Evolutionary conservation across 2,113 vertebrate genomes (phyloP), one percentile per base, ranked within the genome.

Genomic region (Nipponia nippon): DNA sequence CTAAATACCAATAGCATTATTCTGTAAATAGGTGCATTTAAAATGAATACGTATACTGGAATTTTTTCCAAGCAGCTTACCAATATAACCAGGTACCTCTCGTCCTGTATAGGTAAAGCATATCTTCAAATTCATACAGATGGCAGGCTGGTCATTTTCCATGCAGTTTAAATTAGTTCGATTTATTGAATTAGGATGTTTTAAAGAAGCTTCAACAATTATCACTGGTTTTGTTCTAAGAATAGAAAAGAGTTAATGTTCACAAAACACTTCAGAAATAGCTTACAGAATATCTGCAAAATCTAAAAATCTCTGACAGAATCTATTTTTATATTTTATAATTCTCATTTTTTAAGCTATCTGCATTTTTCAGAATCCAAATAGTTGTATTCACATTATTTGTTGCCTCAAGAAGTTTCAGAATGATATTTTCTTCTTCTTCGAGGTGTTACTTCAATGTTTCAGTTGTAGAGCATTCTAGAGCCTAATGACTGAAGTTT

Each of bases 171-270:
- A 94, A 85, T 97, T 96, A 38, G 96, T 98, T 77, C 97, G 98
- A 84, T 99, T 99, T 90, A 99, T 95, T 80, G 98, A 98, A 72
- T 96, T 95, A 12, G 99, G 98, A 90, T 99, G 97, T 17, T 92
- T 92, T 96, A 99, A 97, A 61, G 96, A 98, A 32, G 98, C 98
- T 89, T 99, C 98, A 62, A 99, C 98, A 96, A 98, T 98, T 94
- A 99, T 97, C 69, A 99, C 99, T 5, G 99, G 99, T 69, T 99
- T 99, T 81, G 99, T 99, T 98, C 99, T 99, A 95, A 58, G 65
- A 78, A 96, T 6, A 83, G 58, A 95, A n/a, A 95, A 65, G 27
- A 93, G 46, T 58, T 80, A 73, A 20, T 50, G 66, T 84, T 95
- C 42, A 87, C 22, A 93, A 87, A 86, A 66, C 78, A 59, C 52